Base-by-base conservation (phyloP, 2,888 invertebrate genomes). In the Electrophaes corylata region DNA sequence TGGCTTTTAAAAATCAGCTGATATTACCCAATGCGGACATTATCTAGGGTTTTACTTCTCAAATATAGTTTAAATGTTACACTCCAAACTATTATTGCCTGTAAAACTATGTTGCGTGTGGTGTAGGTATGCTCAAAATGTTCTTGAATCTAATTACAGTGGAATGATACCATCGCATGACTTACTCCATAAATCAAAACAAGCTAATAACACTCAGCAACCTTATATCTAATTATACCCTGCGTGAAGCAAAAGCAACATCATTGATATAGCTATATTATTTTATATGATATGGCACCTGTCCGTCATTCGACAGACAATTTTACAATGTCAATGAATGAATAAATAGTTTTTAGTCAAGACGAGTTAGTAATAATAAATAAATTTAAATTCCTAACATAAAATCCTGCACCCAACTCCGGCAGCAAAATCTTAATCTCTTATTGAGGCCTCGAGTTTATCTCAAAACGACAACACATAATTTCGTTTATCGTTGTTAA, bases 131-230 rank as follows among this genome's bases (percentile, higher is more conserved):
- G 33, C 20, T 39, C 6, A 23, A 39, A 37, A 29, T 39, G n/a
- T 37, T 6, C 3, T 37, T 31, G 12, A 37, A 47, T 53, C 26
- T 39, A 41, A 59, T 58, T 45, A 41, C 20, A 33, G 0, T 37
- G 35, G 49, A 53, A 41, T 57, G 49, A 49, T 57, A 56, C 43
- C 47, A 23, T 55, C 37, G 59, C 59, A 55, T 59, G 54, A 59
- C 46, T 46, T 29, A 14, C 11, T 35, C 49, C 18, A 51, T 60
- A 47, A 60, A 60, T 60, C 59, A 60, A 31, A 29, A 33, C 33
- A 18, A 29, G 37, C 26, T 48, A 46, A 35, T 54, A 54, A 39
- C 23, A 46, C 50, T 46, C 41, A 46, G 19, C 54, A 40, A 37
- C 41, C 35, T 11, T 37, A 35, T 33, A 12, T 35, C 5, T 46